phyloP scores from a whole-genome alignment of 2,888 invertebrate genomes.

The Pollenia angustigena region DNA sequence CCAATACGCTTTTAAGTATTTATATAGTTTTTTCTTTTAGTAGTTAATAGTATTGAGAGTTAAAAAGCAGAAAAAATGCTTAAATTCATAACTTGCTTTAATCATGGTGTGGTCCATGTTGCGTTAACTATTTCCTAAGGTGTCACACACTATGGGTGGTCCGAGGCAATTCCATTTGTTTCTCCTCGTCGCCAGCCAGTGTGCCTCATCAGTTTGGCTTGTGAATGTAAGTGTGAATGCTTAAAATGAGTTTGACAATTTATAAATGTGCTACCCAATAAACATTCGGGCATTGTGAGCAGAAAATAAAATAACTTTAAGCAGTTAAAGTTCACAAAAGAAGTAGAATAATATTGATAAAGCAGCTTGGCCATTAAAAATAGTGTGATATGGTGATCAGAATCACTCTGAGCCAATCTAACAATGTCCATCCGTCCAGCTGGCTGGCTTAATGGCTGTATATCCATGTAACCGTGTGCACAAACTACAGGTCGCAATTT shows the following conservation, averaged over 20 bases:
- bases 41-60: conserved; percentile 42
- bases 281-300: neutral
- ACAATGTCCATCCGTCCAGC: too few species aligned
- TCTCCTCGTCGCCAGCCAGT: neutral
- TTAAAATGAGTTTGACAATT: conserved; percentile 70
- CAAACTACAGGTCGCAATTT: too few species aligned
- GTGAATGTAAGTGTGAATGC: conserved; percentile 61
- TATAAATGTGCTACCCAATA: conserved; percentile 51
- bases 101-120: conserved; percentile 73
- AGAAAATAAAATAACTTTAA: neutral
- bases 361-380: too few species aligned
- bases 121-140: conserved; percentile 75
- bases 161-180: conserved; percentile 61
- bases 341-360: too few species aligned
- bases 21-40: neutral
- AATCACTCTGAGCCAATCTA: too few species aligned
- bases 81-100: conserved; percentile 79
- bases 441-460: too few species aligned
- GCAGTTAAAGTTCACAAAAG: too few species aligned
- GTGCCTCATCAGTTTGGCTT: conserved; percentile 38
- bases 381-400: too few species aligned
- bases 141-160: conserved; percentile 80
- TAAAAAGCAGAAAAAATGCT: conserved; percentile 14
- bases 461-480: too few species aligned
- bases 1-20: conserved; percentile 59